A percentile compares a stretch with the other conserved stretches of the same genome.
phyloP scores from a whole-genome alignment of 2,797 vertebrate species.

The Pangasius sanitwongsei region DNA sequence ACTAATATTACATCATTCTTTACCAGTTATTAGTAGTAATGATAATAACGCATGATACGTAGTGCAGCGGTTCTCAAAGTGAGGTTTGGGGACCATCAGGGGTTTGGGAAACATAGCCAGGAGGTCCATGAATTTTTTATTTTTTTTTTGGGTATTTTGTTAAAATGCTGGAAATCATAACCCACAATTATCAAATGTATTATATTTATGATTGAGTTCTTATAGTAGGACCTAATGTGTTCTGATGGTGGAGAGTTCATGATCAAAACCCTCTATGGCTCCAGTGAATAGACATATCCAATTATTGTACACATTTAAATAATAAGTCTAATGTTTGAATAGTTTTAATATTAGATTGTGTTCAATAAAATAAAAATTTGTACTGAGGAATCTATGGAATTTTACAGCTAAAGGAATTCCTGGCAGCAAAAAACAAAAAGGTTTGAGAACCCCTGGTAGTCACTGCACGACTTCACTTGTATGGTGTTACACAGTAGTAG shows the following conservation, averaged over 20 bases:
- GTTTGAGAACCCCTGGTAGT: not conserved
- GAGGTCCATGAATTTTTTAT: not conserved
- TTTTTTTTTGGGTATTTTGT: not conserved
- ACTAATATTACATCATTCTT: not conserved
- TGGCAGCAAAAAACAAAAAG: not conserved
- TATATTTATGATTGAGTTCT: not conserved
- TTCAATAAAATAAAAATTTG: not conserved
- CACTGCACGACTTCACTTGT: too few relatives aligned
- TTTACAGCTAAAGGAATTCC: not conserved
- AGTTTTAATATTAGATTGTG: not conserved
- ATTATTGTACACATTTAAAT: not conserved
- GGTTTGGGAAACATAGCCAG: not conserved
- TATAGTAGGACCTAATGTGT: not conserved
- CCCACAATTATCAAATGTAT: not conserved
- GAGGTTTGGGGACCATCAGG: not conserved
- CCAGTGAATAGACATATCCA: not conserved
- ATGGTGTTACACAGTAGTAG: too few relatives aligned
- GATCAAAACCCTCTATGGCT: not conserved
- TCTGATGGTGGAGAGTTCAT: not conserved
- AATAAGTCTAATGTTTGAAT: not conserved
- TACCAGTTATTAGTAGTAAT: not conserved
- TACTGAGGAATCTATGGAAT: not conserved
- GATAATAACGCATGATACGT: not conserved
- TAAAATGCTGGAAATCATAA: not conserved
- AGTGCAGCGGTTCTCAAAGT: not conserved